phyloP scores from a whole-genome alignment of 2,113 vertebrate species.

The Callaeas wilsoni region DNA sequence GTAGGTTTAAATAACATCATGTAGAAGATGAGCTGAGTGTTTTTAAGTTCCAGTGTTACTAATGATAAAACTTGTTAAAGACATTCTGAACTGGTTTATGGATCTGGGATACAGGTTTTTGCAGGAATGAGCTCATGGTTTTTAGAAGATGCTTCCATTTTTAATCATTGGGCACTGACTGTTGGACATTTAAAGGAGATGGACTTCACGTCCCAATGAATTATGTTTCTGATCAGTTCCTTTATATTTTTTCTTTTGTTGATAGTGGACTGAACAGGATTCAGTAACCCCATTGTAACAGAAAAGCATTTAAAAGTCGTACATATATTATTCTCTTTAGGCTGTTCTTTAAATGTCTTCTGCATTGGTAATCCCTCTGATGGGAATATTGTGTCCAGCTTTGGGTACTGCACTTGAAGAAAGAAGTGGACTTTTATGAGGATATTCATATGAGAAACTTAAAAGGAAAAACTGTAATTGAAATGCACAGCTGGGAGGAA shows the following conservation, averaged over 20 bases:
- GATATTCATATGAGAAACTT: not conserved
- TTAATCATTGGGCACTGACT: not conserved
- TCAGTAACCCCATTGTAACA: not conserved
- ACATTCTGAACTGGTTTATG: not conserved
- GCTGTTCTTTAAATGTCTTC: not conserved
- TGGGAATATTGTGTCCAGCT: not conserved
- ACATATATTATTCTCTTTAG: not conserved
- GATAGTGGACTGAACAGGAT: not conserved
- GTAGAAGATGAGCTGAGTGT: not conserved
- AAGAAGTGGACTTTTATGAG: not conserved
- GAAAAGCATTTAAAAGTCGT: not conserved
- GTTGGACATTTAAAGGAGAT: not conserved
- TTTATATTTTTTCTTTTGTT: not conserved
- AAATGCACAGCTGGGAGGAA: not conserved
- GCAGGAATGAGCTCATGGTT: not conserved
- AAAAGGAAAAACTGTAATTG: not conserved
- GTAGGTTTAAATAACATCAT: not conserved
- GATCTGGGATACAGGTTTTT: not conserved
- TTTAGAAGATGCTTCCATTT: not conserved
- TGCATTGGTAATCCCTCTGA: not conserved
- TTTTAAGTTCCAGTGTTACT: not conserved
- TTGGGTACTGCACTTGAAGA: not conserved
- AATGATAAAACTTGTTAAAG: not conserved
- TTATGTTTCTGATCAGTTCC: not conserved
- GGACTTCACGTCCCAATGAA: not conserved